Evolutionary conservation across 2,113 vertebrate genomes (phyloP).

Genomic region (Varanus komodoensis): DNA sequence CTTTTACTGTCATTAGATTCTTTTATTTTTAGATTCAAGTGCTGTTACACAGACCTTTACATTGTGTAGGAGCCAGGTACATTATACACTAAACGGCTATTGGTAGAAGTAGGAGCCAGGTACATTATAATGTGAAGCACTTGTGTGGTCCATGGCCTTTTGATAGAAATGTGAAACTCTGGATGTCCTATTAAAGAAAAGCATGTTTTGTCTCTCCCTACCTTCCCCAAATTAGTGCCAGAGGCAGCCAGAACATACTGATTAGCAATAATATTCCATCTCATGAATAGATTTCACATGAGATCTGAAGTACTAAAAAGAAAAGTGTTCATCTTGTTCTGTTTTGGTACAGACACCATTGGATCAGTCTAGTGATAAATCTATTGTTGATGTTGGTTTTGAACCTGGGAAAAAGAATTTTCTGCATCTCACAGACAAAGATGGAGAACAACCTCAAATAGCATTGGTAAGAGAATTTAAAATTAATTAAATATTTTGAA

Average conservation of each 20-base stretch:
- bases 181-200: background rate
- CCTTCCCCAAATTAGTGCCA: background rate
- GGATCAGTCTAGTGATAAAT: constrained; percentile 89
- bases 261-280: background rate
- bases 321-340: constrained; percentile 15
- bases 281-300: background rate
- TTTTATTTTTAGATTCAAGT: background rate
- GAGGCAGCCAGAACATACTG: background rate
- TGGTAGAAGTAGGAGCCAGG: background rate
- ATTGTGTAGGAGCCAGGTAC: background rate
- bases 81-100: background rate
- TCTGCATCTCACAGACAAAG: constrained; percentile 93
- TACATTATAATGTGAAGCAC: background rate
- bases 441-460: constrained; percentile 94
- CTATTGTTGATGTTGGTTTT: constrained; percentile 92
- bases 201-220: background rate
- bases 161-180: background rate
- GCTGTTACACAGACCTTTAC: background rate
- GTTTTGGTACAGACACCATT: constrained; percentile 79
- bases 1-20: background rate
- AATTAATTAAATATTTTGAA: background rate
- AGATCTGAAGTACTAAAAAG: background rate
- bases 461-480: constrained; percentile 81
- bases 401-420: constrained; percentile 96
- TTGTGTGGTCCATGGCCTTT: background rate